Percentiles rank a stretch among this genome's conserved stretches.
phyloP scores from a whole-genome alignment of 2,797 vertebrate genomes.

The Paedocypris micromegethes region DNA sequence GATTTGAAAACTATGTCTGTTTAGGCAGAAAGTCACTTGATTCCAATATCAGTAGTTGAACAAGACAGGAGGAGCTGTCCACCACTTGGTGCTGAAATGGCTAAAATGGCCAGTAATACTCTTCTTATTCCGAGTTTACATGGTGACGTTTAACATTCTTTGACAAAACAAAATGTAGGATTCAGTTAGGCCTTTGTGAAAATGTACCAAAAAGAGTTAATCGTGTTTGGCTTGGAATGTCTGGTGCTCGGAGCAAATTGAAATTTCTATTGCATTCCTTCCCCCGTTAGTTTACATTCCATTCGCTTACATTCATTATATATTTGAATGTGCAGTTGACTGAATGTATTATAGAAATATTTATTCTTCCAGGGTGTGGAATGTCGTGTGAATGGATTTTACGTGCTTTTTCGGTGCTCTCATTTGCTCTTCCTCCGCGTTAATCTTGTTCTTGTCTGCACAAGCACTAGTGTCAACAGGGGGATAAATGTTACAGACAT shows the following conservation, averaged over 20 bases:
- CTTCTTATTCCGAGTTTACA: background rate
- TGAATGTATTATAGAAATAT: too few relatives aligned
- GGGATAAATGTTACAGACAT: slow-evolving; percentile 59
- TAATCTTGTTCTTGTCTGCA: slow-evolving; percentile 44
- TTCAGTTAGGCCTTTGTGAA: background rate
- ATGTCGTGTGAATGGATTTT: slow-evolving; percentile 4
- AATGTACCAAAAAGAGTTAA: too few relatives aligned
- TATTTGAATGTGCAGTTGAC: too few relatives aligned
- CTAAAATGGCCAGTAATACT: slow-evolving; percentile 10
- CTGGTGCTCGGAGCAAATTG: too few relatives aligned
- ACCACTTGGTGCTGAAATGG: slow-evolving; percentile 41
- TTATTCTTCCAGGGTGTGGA: background rate
- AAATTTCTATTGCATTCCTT: too few relatives aligned
- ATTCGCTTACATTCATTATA: too few relatives aligned
- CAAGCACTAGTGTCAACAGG: slow-evolving; percentile 61
- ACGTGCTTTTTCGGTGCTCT: slow-evolving; percentile 8
- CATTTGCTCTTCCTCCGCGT: slow-evolving; percentile 34
- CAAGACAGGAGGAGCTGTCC: slow-evolving; percentile 42
- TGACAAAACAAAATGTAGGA: background rate
- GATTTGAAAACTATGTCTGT: too few relatives aligned
- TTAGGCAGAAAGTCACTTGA: too few relatives aligned
- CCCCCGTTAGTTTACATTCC: too few relatives aligned
- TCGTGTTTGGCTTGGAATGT: too few relatives aligned
- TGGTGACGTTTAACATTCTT: background rate
- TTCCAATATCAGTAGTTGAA: too few relatives aligned